phyloP scores from a whole-genome alignment of 2,113 vertebrate genomes.

The Cynopterus brachyotis region DNA sequence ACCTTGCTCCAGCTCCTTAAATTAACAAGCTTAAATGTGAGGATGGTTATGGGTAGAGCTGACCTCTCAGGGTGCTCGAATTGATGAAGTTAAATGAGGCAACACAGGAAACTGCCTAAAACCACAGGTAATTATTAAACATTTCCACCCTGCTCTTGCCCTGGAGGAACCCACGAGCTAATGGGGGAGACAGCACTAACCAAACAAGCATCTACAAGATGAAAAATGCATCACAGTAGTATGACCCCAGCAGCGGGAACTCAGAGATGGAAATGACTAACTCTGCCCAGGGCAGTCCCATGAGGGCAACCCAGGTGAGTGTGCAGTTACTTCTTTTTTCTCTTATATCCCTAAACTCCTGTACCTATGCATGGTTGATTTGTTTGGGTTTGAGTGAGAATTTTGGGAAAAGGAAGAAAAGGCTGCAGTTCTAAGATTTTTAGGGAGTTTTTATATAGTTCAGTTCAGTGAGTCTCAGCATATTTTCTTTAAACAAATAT shows the following conservation, averaged over 20 bases:
- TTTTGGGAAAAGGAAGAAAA: background rate
- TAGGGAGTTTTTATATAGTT: background rate
- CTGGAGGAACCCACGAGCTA: background rate
- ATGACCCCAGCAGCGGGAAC: accelerated
- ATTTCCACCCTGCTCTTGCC: background rate
- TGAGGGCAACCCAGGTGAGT: no score
- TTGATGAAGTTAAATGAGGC: background rate
- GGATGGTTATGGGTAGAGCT: background rate
- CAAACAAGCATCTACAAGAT: background rate
- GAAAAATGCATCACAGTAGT: background rate
- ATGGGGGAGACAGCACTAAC: background rate
- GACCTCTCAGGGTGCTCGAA: background rate
- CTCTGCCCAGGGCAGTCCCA: background rate
- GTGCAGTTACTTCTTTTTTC: background rate
- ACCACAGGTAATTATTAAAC: background rate
- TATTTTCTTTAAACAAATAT: background rate
- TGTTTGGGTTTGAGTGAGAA: background rate
- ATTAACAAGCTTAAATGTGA: background rate
- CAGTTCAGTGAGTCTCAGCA: background rate
- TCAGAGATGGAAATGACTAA: background rate
- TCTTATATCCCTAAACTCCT: background rate
- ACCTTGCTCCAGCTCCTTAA: background rate
- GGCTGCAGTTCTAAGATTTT: background rate
- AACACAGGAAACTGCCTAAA: background rate
- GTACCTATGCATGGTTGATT: background rate